Evolutionary conservation across 2,113 vertebrate genomes (phyloP), one percentile per base, ranked within the genome.

Genomic region (Xiphophorus hellerii): DNA sequence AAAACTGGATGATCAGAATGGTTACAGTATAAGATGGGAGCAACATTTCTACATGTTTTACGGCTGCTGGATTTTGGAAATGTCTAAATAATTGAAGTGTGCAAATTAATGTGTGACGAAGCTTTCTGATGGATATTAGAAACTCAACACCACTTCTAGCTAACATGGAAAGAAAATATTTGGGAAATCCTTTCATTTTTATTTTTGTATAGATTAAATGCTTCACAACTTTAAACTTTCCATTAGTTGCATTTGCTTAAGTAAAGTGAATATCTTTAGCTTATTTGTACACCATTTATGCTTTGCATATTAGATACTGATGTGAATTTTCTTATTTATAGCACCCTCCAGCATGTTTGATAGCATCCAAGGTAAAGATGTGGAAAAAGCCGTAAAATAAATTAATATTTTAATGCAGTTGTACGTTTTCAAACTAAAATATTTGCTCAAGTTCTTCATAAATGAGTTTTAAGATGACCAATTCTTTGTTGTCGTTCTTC

Each of bases 31-130:
- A 39, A 42, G 70, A 73, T 29, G 48, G 77, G 74, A 74, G 80
- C 51, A 33, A 74, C 28, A 48, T 77, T 79, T 51, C 25, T 71
- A 54, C 71, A 11, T 86, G 61, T 80, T 86, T 73, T 51, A 60
- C 77, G 83, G 81, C 86, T 88, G 82, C 61, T 80, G 27, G 66
- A n/a, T 60, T 79, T 42, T 10, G 0, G 69, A 73, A 66, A 66
- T 17, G n/a, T 44, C 58, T 20, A 20, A 83, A 30, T 76, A 4
- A 66, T 78, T 29, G 29, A 58, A 64, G 61, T 17, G 27, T 82
- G 65, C 64, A 69, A 61, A 27, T 86, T 63, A 58, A n/a, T 65
- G 31, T 39, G 74, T n/a, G 48, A 48, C 14, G 13, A 11, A 76
- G 27, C 61, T 27, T 51, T 25, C 71, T 73, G 12, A 6, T 65